These are phyloP conservation scores for Otus scops DNA, from an alignment of 2,797 vertebrate species.

Conservation along the genomic window DNA sequence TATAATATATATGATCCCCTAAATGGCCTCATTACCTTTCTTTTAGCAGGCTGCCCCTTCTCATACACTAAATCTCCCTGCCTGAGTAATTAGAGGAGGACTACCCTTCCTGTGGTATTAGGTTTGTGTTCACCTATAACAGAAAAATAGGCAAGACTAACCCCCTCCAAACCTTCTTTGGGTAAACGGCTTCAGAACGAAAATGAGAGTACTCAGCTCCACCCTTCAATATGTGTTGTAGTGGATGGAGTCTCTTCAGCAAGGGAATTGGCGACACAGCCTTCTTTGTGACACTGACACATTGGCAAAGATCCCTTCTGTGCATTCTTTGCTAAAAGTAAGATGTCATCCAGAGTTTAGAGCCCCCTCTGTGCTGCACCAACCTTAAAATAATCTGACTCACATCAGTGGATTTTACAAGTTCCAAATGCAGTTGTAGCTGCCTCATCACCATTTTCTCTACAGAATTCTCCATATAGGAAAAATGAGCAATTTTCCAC, in stretches of 20 bases:
- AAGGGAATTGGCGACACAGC: background rate
- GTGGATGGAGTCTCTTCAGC: background rate
- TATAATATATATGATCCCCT: constrained; percentile 44
- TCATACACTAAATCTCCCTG: background rate
- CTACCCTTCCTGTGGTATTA: background rate
- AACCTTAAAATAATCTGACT: background rate
- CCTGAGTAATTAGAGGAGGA: background rate
- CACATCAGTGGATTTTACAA: background rate
- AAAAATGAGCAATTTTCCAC: background rate
- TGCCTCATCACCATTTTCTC: background rate
- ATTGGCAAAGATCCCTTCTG: background rate
- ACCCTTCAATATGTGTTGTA: background rate
- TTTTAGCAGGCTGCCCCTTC: constrained; percentile 3
- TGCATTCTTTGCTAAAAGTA: background rate
- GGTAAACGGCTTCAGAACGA: background rate
- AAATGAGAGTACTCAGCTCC: background rate
- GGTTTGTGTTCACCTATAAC: background rate
- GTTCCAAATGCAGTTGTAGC: background rate
- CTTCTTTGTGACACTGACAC: background rate
- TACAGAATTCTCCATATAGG: background rate
- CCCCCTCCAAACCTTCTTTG: background rate
- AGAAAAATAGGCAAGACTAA: background rate
- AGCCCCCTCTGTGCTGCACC: background rate
- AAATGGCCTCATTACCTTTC: constrained; percentile 17
- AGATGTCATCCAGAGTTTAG: background rate